Base-by-base conservation (phyloP, 2,888 invertebrate species). In the Drosophila trichaetosa region DNA sequence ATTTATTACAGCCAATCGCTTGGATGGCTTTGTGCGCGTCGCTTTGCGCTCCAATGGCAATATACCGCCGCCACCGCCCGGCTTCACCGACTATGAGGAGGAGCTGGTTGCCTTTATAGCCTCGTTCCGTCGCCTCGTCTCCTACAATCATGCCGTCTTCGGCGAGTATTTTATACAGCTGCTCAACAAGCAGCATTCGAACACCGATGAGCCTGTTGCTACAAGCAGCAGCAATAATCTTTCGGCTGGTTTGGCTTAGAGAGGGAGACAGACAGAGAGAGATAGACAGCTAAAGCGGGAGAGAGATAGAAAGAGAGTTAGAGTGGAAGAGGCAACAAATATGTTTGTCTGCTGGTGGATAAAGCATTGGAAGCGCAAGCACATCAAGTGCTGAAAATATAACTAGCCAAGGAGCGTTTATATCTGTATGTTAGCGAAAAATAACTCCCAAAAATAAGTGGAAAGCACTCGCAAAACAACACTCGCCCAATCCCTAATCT, bases 141-240 rank as follows among this genome's bases (percentile, higher is more conserved):
- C 89, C 53, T 93, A 93, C 70, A 93, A 93, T 76, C 93, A 93
- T 71, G 92, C 92, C 13, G 93, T 93, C 3, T 93, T 92, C 58
- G 92, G 93, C 4, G 92, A 93, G 62, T 92, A 93, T 73, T 93
- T 93, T 58, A 73, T 88, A 31, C 81, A 92, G 69, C 74, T 93
- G 31, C 84, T 93, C n/a, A 90, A 67, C 46, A 69, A 58, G 21
- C 66, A 64, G 31, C 66, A 51, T 8, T 18, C 46, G 4, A 59
- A 21, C 6, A 49, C 29, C 4, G 27, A 56, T 8, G 79, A 77
- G 21, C 51, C 62, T 0, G 66, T 68, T 38, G 46, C 16, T 49
- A 8, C 52, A 18, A 24, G 24, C 62, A 57, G 65, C 76, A 69
- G 29, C 36, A 54, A 36, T 48, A 2, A 31, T 57, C 4, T 67